Base-by-base conservation (phyloP, 2,888 invertebrate genomes). In the Acronicta alni region DNA sequence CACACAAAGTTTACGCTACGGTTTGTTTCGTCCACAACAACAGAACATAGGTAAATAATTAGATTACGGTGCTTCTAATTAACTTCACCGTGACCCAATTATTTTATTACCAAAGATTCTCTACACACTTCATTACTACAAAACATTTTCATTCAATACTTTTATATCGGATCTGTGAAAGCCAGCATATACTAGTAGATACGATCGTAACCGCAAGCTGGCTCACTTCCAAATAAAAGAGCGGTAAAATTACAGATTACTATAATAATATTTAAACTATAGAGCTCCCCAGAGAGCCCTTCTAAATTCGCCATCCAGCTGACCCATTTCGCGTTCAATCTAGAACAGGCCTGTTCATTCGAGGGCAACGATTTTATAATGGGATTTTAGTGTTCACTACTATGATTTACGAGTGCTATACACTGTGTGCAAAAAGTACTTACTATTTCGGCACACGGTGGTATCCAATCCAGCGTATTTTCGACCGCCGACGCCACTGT, bases 381-480 rank as follows among this genome's bases (percentile, higher is more conserved):
- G 56, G 60, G 54, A 59, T 67, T 59, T 67, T 59, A 74, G 70
- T 77, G 63, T 78, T 70, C 57, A 62, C 67, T 72, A 64, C 66
- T 69, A 62, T 72, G 64, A 62, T 72, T 58, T 68, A 64, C 48
- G 61, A 43, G 56, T 53, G 43, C 53, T 47, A 41, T 52, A 49
- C 54, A 48, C 66, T 68, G 35, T 41, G 37, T 20, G 42, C 55
- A 39, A 55, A 55, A 57, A 43, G 8, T 41, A 44, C 18, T 58
- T 35, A 45, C 37, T 38, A 51, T 44, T 30, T 49, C 57, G 62
- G 57, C 66, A 67, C 72, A 75, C 73, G 81, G 74, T 81, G 86
- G 77, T 89, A 89, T 89, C 88, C 90, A 89, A 90, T 87, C 84
- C 84, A 79, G 79, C 56, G 67, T 72, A 67, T 59, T 72, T 70